Evolutionary conservation across 2,888 invertebrate species (phyloP).

Genomic region (Chymomyza fuscimana): DNA sequence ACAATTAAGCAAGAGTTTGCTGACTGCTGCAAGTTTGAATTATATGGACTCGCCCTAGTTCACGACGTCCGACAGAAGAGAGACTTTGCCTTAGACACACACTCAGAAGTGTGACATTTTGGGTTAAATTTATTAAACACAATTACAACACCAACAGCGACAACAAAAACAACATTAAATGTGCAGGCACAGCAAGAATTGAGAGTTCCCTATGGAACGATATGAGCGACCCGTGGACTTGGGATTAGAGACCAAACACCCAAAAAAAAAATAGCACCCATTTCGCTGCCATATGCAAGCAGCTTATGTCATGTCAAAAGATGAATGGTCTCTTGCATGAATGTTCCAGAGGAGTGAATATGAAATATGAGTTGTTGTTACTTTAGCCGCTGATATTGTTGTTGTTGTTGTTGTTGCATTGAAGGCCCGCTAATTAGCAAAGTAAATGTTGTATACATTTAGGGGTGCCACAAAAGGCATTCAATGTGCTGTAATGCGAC

Average conservation of each 20-base stretch:
- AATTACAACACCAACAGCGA: slow-evolving; percentile 14
- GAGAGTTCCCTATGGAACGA: background rate
- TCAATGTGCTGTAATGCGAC: background rate
- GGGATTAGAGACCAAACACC: slow-evolving; percentile 1
- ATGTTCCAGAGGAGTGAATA: background rate
- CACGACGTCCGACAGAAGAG: background rate
- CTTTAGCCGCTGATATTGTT: background rate
- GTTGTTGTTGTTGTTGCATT: slow-evolving; percentile 6
- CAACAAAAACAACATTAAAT: slow-evolving; percentile 6
- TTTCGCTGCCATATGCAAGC: background rate
- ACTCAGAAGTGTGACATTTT: slow-evolving; percentile 42
- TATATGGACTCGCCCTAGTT: background rate
- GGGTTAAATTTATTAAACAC: slow-evolving; percentile 57
- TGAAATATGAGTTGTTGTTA: slow-evolving; percentile 13
- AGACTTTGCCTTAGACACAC: background rate
- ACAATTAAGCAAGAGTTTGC: background rate
- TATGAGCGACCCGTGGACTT: background rate
- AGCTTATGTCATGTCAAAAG: background rate
- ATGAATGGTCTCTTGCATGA: slow-evolving; percentile 14
- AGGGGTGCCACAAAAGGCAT: slow-evolving; percentile 10
- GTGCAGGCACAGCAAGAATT: background rate
- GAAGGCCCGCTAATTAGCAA: slow-evolving; percentile 38
- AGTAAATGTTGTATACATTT: slow-evolving; percentile 15
- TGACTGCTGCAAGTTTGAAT: background rate
- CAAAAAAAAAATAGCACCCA: background rate